Evolutionary conservation across 1,140 invertebrate species (phyloP), one percentile per base, ranked within the genome.

Genomic region (Sitophilus oryzae): DNA sequence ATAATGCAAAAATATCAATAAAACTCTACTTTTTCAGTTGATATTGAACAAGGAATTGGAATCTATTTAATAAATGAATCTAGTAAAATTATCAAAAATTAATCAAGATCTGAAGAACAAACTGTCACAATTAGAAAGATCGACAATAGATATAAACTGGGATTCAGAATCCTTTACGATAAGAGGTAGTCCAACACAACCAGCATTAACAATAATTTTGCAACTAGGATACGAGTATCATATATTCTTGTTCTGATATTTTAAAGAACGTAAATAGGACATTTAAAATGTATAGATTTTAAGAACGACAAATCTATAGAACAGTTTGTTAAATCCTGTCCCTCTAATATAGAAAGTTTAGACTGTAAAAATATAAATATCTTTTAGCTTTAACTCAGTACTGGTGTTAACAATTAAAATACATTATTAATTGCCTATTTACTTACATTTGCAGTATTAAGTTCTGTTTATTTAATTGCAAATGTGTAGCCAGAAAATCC

Each of bases 401-500:
- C 61, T n/a, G 55, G 67, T 25, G 56, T 58, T 38, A 65, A 63
- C 48, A 59, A 61, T 22, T 63, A 62, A 52, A 44, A 34, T 20
- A 23, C 61, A 15, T 25, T 35, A 11, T 57, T 44, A 60, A 44
- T 22, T 38, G 14, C 15, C n/a, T 15, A 18, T 1, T 34, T 11
- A 56, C 56, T 58, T 50, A 63, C 82, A 75, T 83, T 72, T 77
- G 73, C 80, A 82, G 84, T 48, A 71, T 71, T 53, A 88, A 83
- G 43, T 79, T 77, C 38, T 74, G 73, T 21, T 74, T 69, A n/a
- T 66, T 84, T 83, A 5, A 96, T 71, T 11, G 84, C 90, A 66
- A 85, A n/a, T n/a, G 79, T 66, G 94, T 86, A 2, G 89, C 83
- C 48, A 96, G 75, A 62, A 81, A 76, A 69, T 91, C 84, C 15